These are phyloP conservation scores for Copidosoma aretas DNA, from an alignment of 2,888 invertebrate species.

Conservation along the genomic window DNA sequence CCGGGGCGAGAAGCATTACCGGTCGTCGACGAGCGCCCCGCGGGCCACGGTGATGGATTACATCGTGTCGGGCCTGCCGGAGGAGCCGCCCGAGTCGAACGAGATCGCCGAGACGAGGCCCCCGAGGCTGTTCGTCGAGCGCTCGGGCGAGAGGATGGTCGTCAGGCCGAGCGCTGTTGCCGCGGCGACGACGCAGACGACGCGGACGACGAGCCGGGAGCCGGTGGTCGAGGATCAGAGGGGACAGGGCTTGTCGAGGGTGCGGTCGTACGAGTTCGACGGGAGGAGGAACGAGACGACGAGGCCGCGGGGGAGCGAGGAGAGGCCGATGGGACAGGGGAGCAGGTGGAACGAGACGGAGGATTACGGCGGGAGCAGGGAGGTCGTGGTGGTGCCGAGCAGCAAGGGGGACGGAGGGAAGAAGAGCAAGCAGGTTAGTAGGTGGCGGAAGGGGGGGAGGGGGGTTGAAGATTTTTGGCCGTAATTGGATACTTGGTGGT, in stretches of 20 bases:
- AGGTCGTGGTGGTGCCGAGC: slow-evolving; percentile 16
- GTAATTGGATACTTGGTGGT: too few species aligned
- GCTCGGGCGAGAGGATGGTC: slow-evolving; percentile 13
- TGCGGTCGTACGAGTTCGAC: slow-evolving; percentile 37
- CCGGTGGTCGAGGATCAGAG: slow-evolving; percentile 21
- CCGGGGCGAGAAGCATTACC: neutral
- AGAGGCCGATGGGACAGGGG: neutral
- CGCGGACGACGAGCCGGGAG: slow-evolving; percentile 1
- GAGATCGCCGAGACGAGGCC: slow-evolving; percentile 26
- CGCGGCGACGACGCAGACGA: slow-evolving; percentile 8
- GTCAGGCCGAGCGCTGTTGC: slow-evolving; percentile 7
- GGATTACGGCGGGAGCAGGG: slow-evolving; percentile 34
- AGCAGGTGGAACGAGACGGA: slow-evolving; percentile 20
- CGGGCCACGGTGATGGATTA: slow-evolving; percentile 44
- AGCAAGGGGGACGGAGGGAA: slow-evolving; percentile 45
- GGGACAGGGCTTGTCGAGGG: slow-evolving; percentile 34
- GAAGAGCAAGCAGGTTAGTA: slow-evolving; percentile 53
- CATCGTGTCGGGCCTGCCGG: slow-evolving; percentile 43
- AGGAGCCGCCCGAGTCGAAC: slow-evolving; percentile 11
- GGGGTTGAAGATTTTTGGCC: too few species aligned
- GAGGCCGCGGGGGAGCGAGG: neutral
- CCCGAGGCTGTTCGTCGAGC: neutral
- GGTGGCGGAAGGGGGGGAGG: too few species aligned
- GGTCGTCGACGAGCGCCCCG: neutral
- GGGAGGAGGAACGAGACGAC: slow-evolving; percentile 21